These are phyloP conservation scores for Larimichthys polyactis DNA, from an alignment of 2,113 vertebrate genomes.

Conservation along the genomic window DNA sequence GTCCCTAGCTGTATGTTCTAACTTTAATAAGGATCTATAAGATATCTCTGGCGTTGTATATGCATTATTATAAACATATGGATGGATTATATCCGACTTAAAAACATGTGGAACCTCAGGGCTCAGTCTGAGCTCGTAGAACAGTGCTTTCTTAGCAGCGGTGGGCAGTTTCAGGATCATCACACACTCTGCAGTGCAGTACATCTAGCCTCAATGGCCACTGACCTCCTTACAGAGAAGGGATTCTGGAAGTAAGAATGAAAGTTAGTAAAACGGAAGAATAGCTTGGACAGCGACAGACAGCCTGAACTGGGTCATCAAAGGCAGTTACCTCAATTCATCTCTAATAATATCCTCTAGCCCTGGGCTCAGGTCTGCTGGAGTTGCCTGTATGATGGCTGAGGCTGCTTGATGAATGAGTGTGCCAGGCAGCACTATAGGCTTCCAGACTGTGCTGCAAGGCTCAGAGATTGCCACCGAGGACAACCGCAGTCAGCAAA, in stretches of 20 bases:
- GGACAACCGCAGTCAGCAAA: conserved; percentile 76
- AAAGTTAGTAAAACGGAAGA: conserved; percentile 61
- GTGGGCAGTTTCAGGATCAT: conserved; percentile 31
- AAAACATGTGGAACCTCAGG: conserved; percentile 6
- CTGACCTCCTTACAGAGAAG: conserved; percentile 68
- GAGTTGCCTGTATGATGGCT: conserved; percentile 68
- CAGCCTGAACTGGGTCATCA: conserved; percentile 79
- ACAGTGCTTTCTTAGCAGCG: background rate
- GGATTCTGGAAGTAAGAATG: conserved; percentile 54
- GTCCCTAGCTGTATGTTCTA: conserved; percentile 13
- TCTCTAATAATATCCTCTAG: conserved; percentile 76
- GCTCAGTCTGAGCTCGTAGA: conserved; percentile 1
- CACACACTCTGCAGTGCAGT: conserved; percentile 44
- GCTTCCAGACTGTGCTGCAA: conserved; percentile 47
- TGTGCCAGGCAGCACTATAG: conserved; percentile 50
- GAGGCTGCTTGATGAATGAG: conserved; percentile 80
- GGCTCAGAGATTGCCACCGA: conserved; percentile 66
- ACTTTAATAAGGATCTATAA: conserved; percentile 11
- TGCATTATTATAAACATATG: conserved; percentile 1
- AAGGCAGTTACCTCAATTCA: conserved; percentile 77
- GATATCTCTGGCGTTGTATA: background rate
- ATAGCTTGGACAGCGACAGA: conserved; percentile 60
- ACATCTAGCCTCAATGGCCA: conserved; percentile 53
- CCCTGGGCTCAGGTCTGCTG: conserved; percentile 69
- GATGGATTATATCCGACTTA: conserved; percentile 18